These are phyloP conservation scores for Actinernus sp. DNA, from an alignment of 92 coral and sea anemone genomes.

Conservation along the genomic window DNA sequence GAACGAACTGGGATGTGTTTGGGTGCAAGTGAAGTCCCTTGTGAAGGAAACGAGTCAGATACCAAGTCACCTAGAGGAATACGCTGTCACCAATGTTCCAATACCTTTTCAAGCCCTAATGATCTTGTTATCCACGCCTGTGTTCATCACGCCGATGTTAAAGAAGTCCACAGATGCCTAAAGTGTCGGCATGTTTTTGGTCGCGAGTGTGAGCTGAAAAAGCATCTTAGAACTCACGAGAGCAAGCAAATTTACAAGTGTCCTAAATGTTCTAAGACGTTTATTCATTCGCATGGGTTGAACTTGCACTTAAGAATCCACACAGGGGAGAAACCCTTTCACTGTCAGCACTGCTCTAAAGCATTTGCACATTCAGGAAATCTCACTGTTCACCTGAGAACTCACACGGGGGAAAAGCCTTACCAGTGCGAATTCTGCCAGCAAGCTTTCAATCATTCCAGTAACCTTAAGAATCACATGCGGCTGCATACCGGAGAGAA, in stretches of 20 bases:
- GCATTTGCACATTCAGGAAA: conserved; percentile 42
- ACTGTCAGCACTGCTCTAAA: conserved; percentile 34
- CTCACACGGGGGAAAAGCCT: conserved; percentile 45
- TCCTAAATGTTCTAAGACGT: conserved; percentile 36
- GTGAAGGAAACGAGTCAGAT: too few relatives aligned
- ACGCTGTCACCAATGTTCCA: conserved; percentile 22
- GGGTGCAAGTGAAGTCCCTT: too few relatives aligned
- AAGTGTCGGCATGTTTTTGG: conserved; percentile 19
- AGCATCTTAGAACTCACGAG: conserved; percentile 26
- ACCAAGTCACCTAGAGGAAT: too few relatives aligned
- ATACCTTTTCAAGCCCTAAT: conserved; percentile 15
- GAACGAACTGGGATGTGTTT: too few relatives aligned
- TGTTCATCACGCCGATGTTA: conserved; percentile 8
- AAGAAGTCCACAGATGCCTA: conserved; percentile 20
- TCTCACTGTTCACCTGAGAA: conserved; percentile 41
- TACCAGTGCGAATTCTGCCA: conserved; percentile 45
- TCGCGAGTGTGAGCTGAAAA: conserved; percentile 25
- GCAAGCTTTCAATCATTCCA: conserved; percentile 41
- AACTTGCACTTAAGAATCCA: conserved; percentile 34
- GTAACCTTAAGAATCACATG: conserved; percentile 44
- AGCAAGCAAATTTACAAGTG: conserved; percentile 16
- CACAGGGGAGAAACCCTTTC: conserved; percentile 42
- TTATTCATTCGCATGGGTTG: conserved; percentile 39
- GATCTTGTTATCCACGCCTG: conserved; percentile 28
- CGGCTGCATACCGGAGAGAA: conserved; percentile 48